A percentile compares a stretch with the other conserved stretches of the same genome.
Conservation (phyloP, 2,113 vertebrate species). For the Rhizomys pruinosus region DNA sequence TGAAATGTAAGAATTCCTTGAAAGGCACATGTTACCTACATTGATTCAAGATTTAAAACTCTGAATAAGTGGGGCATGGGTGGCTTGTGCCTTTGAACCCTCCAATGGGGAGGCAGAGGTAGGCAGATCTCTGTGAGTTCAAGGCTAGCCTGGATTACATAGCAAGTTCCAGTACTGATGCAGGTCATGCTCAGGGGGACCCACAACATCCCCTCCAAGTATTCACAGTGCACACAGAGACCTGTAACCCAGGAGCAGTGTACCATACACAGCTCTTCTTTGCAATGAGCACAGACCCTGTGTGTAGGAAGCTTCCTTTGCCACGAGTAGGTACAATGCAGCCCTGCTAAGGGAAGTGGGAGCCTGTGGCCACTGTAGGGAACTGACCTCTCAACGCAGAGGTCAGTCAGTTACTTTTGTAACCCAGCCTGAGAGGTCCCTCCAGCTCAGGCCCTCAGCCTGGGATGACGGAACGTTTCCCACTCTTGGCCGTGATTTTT, state of each 20-base stretch:
- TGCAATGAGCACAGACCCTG: neutral
- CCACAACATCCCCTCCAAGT: no score
- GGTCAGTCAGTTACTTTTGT: no score
- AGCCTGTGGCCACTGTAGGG: no score
- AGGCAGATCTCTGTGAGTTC: neutral
- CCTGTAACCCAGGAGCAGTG: neutral
- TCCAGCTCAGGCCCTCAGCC: no score
- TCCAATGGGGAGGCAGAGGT: neutral
- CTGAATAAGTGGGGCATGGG: neutral
- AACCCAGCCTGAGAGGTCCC: no score
- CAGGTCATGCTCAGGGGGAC: neutral
- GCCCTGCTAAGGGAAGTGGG: no score
- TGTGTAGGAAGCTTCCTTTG: no score
- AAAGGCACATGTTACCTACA: neutral
- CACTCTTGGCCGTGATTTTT: no score
- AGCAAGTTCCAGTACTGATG: neutral
- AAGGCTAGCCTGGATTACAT: neutral
- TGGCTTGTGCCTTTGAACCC: neutral
- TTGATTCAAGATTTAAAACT: neutral
- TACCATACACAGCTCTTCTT: neutral
- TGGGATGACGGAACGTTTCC: no score
- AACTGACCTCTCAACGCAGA: no score
- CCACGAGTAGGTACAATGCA: no score
- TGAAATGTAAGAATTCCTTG: neutral
- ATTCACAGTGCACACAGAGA: neutral